These are phyloP conservation scores for Leuciscus waleckii DNA, from an alignment of 2,797 vertebrate genomes.

Conservation along the genomic window DNA sequence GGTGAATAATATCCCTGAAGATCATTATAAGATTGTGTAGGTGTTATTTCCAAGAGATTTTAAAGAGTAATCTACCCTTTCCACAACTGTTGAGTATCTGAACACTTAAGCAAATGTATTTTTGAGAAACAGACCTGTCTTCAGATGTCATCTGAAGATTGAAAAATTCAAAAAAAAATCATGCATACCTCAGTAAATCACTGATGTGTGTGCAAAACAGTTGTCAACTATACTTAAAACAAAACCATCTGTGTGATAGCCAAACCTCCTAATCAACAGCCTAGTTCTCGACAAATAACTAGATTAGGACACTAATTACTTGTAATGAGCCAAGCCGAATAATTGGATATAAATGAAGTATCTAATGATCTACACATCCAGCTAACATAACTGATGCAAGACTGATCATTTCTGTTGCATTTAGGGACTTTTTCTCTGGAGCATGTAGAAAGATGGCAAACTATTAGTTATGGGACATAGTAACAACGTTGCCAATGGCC, in stretches of 20 bases:
- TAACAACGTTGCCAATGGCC: slow-evolving; percentile 30
- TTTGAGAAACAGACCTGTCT: background rate
- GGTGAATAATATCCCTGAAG: slow-evolving; percentile 12
- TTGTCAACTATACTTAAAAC: slow-evolving; percentile 50
- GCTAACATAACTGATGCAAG: slow-evolving; percentile 51
- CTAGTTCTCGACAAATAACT: slow-evolving; percentile 57
- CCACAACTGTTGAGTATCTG: background rate
- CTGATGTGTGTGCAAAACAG: slow-evolving; percentile 5
- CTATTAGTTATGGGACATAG: slow-evolving; percentile 26
- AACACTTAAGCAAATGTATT: background rate
- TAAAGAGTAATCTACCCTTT: slow-evolving; percentile 7
- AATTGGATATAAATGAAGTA: slow-evolving; percentile 53
- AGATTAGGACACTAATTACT: slow-evolving; percentile 59
- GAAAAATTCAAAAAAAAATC: background rate
- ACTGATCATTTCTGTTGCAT: slow-evolving; percentile 55
- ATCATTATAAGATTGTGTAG: slow-evolving; percentile 17
- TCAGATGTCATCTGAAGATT: background rate
- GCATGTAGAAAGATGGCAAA: slow-evolving; percentile 30
- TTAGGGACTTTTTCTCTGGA: slow-evolving; percentile 43
- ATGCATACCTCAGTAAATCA: background rate
- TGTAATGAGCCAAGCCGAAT: slow-evolving; percentile 55
- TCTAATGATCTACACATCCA: slow-evolving; percentile 56
- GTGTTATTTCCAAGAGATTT: slow-evolving; percentile 23
- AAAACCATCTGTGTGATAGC: slow-evolving; percentile 30
- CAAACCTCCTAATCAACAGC: slow-evolving; percentile 47